Conservation (phyloP, 1,140 invertebrate species). For the Fopius arisanus region DNA sequence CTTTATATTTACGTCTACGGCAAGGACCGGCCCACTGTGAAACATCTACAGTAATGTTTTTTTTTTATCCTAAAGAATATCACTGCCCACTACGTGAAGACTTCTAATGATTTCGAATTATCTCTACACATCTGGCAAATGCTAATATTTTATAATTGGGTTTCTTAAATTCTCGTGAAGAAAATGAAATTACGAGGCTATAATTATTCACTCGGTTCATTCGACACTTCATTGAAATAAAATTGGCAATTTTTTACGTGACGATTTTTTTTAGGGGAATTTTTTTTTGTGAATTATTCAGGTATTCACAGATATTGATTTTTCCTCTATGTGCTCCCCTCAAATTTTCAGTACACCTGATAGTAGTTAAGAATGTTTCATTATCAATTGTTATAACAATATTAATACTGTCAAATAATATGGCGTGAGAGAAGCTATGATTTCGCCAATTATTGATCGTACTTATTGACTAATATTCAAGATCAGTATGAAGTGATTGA, state of each 20-base stretch:
- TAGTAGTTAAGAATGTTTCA: constrained; percentile 18
- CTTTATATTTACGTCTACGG: constrained; percentile 35
- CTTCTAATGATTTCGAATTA: constrained; percentile 21
- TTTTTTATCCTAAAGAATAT: constrained; percentile 25
- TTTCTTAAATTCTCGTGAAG: not conserved
- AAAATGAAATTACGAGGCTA: not conserved
- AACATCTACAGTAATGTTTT: constrained; percentile 21
- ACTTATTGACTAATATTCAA: not conserved
- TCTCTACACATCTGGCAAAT: not conserved
- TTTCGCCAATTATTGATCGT: not conserved
- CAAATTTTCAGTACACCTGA: not conserved
- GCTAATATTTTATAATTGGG: not conserved
- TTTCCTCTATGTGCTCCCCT: not conserved
- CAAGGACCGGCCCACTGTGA: constrained; percentile 42
- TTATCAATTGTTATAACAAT: constrained; percentile 43
- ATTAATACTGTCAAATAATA: constrained; percentile 64
- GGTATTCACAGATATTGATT: constrained; percentile 8
- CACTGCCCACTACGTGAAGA: constrained; percentile 31
- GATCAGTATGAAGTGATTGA: too few relatives aligned
- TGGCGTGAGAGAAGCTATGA: constrained; percentile 51
- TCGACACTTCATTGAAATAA: not conserved
- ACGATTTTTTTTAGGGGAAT: not conserved
- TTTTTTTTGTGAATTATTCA: too few relatives aligned
- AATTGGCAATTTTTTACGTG: not conserved
- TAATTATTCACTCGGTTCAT: not conserved